These are phyloP conservation scores for Mormyrus lacerda DNA, from an alignment of 2,113 vertebrate genomes.

Conservation along the genomic window DNA sequence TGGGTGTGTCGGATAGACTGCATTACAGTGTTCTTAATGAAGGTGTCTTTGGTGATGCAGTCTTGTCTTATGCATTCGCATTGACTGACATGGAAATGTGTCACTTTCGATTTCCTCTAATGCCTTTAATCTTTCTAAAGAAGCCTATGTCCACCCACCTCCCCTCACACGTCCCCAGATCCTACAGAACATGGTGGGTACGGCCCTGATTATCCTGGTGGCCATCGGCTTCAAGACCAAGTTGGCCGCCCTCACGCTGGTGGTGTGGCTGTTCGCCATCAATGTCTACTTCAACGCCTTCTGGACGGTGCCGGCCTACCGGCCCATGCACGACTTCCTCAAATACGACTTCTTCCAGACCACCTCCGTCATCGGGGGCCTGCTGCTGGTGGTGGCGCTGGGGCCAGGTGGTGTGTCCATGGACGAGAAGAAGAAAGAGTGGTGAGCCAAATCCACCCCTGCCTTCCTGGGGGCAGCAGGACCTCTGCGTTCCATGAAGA, in stretches of 20 bases:
- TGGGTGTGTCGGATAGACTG: background rate
- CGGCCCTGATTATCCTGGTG: conserved; percentile 87
- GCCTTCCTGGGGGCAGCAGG: background rate
- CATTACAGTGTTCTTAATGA: background rate
- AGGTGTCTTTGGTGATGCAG: background rate
- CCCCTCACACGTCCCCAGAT: conserved; percentile 57
- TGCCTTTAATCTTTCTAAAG: background rate
- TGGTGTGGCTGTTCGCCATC: conserved; percentile 90
- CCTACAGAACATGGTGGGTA: conserved; percentile 95
- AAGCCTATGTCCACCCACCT: background rate
- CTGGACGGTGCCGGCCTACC: conserved; percentile 90
- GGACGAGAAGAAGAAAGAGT: conserved; percentile 99
- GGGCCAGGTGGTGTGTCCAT: conserved; percentile 95
- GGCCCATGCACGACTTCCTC: conserved; percentile 98
- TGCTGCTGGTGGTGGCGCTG: conserved; percentile 92
- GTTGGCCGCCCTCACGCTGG: conserved; percentile 87
- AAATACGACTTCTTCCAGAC: conserved; percentile 99
- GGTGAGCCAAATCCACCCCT: conserved; percentile 51
- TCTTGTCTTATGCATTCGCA: background rate
- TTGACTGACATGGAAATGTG: background rate
- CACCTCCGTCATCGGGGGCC: conserved; percentile 91
- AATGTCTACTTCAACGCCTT: conserved; percentile 98
- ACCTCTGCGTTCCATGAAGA: background rate
- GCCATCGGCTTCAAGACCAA: conserved; percentile 97
- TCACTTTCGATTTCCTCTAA: background rate